Percentiles rank a stretch among this genome's conserved stretches.
phyloP scores from a whole-genome alignment of 37 sponge, comb jelly and placozoan genomes.

The Amphimedon queenslandica region DNA sequence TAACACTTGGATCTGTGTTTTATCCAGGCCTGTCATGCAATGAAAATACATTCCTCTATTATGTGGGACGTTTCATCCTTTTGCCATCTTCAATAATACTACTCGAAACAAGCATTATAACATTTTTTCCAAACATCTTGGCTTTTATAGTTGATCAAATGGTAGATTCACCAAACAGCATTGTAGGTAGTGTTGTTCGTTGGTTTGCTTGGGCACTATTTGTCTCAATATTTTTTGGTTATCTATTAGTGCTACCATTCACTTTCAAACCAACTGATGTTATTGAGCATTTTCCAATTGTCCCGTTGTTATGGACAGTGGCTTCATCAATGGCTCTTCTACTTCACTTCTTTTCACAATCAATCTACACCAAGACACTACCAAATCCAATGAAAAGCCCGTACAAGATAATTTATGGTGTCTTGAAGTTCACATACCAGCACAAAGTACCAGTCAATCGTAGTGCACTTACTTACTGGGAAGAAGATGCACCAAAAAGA shows the following conservation, averaged over 20 bases:
- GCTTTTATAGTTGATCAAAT: slow-evolving; percentile 2
- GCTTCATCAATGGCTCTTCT: background rate
- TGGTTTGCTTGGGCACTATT: background rate
- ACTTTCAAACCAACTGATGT: background rate
- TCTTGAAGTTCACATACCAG: slow-evolving; percentile 5
- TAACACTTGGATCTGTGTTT: background rate
- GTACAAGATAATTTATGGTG: slow-evolving; percentile 4
- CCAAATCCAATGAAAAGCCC: slow-evolving; percentile 9
- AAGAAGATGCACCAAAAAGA: slow-evolving; percentile 11
- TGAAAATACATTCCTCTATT: background rate
- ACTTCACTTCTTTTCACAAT: background rate
- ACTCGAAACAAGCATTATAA: background rate
- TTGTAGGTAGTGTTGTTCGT: background rate
- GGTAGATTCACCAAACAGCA: background rate
- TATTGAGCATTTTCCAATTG: background rate
- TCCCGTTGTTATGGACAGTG: background rate
- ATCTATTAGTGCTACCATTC: background rate
- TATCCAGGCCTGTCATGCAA: background rate
- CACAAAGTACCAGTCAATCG: slow-evolving; percentile 15
- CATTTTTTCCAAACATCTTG: slow-evolving; percentile 4
- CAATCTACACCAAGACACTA: background rate
- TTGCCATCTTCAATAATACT: background rate
- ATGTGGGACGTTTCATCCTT: background rate
- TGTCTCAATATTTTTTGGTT: background rate
- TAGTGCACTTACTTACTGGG: slow-evolving; percentile 22